Base-by-base conservation (phyloP, 1,140 invertebrate species). In the Drosophila lowei region DNA sequence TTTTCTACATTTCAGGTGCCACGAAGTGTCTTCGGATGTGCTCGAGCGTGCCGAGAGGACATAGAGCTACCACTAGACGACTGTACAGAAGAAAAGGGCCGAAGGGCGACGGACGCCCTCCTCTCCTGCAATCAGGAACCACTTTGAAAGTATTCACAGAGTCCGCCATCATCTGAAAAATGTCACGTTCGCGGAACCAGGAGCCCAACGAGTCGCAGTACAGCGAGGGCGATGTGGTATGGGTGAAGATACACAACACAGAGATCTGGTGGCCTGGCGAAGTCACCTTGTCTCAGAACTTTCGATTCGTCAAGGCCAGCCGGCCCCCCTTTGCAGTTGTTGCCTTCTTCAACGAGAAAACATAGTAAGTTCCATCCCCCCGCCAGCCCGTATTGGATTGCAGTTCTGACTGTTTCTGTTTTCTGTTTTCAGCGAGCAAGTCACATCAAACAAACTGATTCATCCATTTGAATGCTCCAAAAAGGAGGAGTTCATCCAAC, bases 261-360 rank as follows among this genome's bases (percentile, higher is more conserved):
- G 93, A 94, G 9, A 94, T 93, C 76, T 96, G 95, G 94, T 97
- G 96, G 96, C 96, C 96, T 38, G 95, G 95, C 6, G 94, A 95
- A 90, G 95, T 96, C 44, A 93, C 94, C 41, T 93, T 93, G 44
- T 90, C 93, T 8, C 72, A 80, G 44, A 52, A 90, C 25, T 70
- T 76, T 58, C 75, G 74, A 6, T 88, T 55, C 9, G 18, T 92
- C 93, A 47, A 94, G 65, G 93, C 95, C 61, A 94, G 93, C 64
- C 95, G 95, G 78, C 93, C 94, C 38, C 94, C 95, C 2, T 94
- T 96, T 68, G 95, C 95, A 43, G 93, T 94, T 86, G 96, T 97
- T 9, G 95, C 95, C 79, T 97, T 96, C 92, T 96, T 96, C 90
- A 94, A 96, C 90, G 96, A 97, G 92, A 94, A 95, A 75, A 93